A percentile compares a stretch with the other conserved stretches of the same genome.
Evolutionary conservation across 2,888 invertebrate genomes (phyloP).

Genomic region (Campoplex capitator): DNA sequence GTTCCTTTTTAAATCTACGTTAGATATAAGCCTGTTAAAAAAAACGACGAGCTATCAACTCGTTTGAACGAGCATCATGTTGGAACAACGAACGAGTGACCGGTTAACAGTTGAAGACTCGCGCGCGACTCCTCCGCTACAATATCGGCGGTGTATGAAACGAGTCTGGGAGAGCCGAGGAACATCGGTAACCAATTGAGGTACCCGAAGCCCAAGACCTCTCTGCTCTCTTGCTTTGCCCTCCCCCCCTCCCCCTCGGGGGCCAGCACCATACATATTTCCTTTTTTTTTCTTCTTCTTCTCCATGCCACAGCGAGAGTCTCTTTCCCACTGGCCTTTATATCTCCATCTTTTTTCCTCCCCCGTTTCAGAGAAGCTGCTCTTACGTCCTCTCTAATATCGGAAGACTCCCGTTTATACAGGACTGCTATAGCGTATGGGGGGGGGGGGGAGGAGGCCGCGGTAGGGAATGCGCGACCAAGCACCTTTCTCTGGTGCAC

Average conservation of each 20-base stretch:
- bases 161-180: constrained; percentile 80
- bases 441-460: neutral
- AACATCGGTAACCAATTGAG: constrained; percentile 81
- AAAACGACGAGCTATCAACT: constrained; percentile 73
- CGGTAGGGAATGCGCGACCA: constrained; percentile 47
- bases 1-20: neutral
- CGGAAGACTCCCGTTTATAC: constrained; percentile 68
- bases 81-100: constrained; percentile 70
- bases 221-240: constrained; percentile 46
- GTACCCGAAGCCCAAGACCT: constrained; percentile 65
- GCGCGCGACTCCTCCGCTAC: constrained; percentile 53
- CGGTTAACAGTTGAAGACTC: constrained; percentile 54
- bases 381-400: constrained; percentile 81
- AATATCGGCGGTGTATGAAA: constrained; percentile 74
- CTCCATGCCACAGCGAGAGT: constrained; percentile 51
- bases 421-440: constrained; percentile 45
- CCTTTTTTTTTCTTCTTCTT: constrained; percentile 1
- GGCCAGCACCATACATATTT: neutral
- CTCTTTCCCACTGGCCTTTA: constrained; percentile 78
- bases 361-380: constrained; percentile 73
- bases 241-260: constrained; percentile 10
- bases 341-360: constrained; percentile 69
- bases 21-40: constrained; percentile 36
- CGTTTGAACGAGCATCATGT: constrained; percentile 75
- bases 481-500: constrained; percentile 80